Conservation (phyloP, 2,888 invertebrate genomes). For the Plusia festucae region DNA sequence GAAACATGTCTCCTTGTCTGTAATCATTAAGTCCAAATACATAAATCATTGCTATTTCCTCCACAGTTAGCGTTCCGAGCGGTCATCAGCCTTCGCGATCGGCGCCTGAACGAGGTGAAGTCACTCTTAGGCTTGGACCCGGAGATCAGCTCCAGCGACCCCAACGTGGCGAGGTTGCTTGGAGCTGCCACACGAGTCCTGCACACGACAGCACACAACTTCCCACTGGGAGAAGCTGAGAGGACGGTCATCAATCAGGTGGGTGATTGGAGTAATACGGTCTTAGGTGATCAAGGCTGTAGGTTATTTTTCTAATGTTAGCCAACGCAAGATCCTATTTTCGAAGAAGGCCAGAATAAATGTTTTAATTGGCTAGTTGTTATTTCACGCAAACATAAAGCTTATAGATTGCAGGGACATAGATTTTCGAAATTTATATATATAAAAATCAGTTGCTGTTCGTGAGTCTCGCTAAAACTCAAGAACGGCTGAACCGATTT, state of each 20-base stretch:
- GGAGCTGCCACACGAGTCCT: slow-evolving; percentile 91
- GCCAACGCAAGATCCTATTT: too few relatives aligned
- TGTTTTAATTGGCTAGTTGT: too few relatives aligned
- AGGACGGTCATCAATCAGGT: slow-evolving; percentile 91
- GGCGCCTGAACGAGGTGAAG: slow-evolving; percentile 92
- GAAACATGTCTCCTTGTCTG: too few relatives aligned
- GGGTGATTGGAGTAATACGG: background rate
- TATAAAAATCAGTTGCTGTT: too few relatives aligned
- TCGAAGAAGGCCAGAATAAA: too few relatives aligned
- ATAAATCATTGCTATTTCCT: background rate
- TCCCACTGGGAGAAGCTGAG: slow-evolving; percentile 92
- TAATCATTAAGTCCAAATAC: background rate
- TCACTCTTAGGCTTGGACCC: slow-evolving; percentile 89
- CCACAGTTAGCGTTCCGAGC: slow-evolving; percentile 84
- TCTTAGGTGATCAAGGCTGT: background rate
- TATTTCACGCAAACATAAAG: too few relatives aligned
- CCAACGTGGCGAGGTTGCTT: slow-evolving; percentile 84
- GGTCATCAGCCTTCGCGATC: slow-evolving; percentile 90
- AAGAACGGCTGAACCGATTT: too few relatives aligned
- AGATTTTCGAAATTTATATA: too few relatives aligned
- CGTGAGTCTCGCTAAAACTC: too few relatives aligned
- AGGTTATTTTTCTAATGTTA: background rate
- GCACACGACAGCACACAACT: slow-evolving; percentile 92
- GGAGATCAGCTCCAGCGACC: slow-evolving; percentile 70
- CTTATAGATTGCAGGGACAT: too few relatives aligned